Conservation (phyloP, 2,797 vertebrate species). For the Heterohyrax brucei region DNA sequence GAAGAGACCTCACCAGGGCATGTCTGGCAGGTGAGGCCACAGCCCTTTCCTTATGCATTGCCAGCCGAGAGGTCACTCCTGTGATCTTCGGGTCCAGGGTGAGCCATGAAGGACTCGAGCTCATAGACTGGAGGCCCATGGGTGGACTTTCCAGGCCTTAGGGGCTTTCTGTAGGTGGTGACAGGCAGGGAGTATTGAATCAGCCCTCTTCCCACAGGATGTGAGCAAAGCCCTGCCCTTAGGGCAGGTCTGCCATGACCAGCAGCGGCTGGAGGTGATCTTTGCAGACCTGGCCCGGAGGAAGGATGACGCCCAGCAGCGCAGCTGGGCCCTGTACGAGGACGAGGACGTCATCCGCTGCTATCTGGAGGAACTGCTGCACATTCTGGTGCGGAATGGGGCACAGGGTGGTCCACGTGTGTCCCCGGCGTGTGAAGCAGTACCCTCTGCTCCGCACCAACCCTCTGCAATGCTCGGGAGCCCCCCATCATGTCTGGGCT, state of each 20-base stretch:
- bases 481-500: background rate
- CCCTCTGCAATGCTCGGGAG: background rate
- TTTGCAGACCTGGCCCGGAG: conserved; percentile 96
- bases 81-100: background rate
- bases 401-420: too few species aligned
- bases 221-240: conserved; percentile 94
- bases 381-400: conserved; percentile 94
- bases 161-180: background rate
- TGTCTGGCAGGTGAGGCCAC: background rate
- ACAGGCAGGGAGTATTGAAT: background rate
- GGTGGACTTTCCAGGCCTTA: too few species aligned
- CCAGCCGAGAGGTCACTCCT: background rate
- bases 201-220: conserved; percentile 90
- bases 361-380: conserved; percentile 98
- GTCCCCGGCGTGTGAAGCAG: background rate
- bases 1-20: background rate
- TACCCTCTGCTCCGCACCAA: accelerated
- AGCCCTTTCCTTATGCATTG: background rate
- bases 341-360: conserved; percentile 97
- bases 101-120: background rate
- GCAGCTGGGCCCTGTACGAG: conserved; percentile 98
- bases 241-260: conserved; percentile 98
- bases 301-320: conserved; percentile 97
- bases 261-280: conserved; percentile 98
- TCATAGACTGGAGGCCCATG: background rate